phyloP scores from a whole-genome alignment of 2,888 invertebrate species.

The Apamea epomidion region DNA sequence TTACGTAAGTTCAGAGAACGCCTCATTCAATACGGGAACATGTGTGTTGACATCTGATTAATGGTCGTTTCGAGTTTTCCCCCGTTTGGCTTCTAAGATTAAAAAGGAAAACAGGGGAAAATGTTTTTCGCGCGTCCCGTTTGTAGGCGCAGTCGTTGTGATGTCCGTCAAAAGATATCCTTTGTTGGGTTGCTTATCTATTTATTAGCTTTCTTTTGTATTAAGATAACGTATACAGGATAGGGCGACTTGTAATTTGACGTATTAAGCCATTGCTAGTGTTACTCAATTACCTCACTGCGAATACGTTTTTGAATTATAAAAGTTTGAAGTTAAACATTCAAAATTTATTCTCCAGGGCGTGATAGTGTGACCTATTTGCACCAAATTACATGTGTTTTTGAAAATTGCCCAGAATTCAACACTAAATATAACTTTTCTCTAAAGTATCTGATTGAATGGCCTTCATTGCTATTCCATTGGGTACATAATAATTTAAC shows the following conservation, averaged over 20 bases:
- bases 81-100: constrained; percentile 68
- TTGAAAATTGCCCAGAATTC: no score
- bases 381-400: no score
- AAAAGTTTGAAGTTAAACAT: no score
- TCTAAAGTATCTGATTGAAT: no score
- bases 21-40: constrained; percentile 75
- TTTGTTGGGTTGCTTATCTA: constrained; percentile 52
- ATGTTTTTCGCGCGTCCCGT: constrained; percentile 60
- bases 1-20: constrained; percentile 72
- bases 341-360: no score
- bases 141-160: constrained; percentile 53
- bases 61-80: constrained; percentile 73
- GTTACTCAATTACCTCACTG: no score
- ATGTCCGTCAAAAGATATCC: constrained; percentile 46
- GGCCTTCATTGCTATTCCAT: no score
- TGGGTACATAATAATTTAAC: constrained; percentile 5
- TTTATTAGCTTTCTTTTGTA: constrained; percentile 39
- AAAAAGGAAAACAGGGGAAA: constrained; percentile 71
- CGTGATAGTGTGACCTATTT: no score
- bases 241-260: neutral
- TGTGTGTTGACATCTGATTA: constrained; percentile 82
- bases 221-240: constrained; percentile 4
- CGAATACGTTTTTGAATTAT: no score
- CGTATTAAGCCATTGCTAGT: no score
- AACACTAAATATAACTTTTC: no score